phyloP scores from a whole-genome alignment of 2,888 invertebrate genomes.

The Drosophila ezoana region DNA sequence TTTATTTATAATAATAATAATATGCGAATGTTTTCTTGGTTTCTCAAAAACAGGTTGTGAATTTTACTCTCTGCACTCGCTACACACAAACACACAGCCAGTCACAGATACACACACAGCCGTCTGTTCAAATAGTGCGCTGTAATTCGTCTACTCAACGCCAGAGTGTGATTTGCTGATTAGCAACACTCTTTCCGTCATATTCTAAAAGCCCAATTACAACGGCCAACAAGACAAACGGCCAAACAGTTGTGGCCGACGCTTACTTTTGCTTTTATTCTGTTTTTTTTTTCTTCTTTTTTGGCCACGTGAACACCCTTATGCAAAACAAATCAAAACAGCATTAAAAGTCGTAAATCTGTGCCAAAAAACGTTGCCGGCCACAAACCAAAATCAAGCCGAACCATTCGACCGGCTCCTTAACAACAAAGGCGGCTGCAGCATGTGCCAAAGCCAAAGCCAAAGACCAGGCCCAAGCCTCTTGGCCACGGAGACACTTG shows the following conservation, averaged over 20 bases:
- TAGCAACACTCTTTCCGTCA: constrained; percentile 83
- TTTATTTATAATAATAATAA: not conserved
- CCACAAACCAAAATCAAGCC: constrained; percentile 15
- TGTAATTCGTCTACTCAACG: constrained; percentile 80
- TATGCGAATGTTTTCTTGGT: constrained; percentile 4
- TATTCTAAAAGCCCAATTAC: constrained; percentile 80
- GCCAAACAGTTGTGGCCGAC: constrained; percentile 61
- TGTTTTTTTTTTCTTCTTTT: constrained; percentile 12
- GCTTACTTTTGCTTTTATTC: constrained; percentile 23
- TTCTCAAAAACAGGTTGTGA: not conserved
- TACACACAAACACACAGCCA: not conserved
- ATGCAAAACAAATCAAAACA: constrained; percentile 81
- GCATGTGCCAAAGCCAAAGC: constrained; percentile 71
- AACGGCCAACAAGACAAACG: constrained; percentile 68
- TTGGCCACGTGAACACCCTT: constrained; percentile 77
- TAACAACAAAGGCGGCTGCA: constrained; percentile 65
- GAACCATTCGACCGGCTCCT: constrained; percentile 45
- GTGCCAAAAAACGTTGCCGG: constrained; percentile 64
- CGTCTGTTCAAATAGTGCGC: constrained; percentile 37
- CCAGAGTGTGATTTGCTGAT: constrained; percentile 82
- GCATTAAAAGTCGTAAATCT: constrained; percentile 79
- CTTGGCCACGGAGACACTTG: constrained; percentile 73
- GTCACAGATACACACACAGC: not conserved
- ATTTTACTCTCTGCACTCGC: not conserved
- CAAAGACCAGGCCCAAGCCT: constrained; percentile 57